Evolutionary conservation across 2,113 vertebrate genomes (phyloP).

Genomic region (Neodon shergylaensis): DNA sequence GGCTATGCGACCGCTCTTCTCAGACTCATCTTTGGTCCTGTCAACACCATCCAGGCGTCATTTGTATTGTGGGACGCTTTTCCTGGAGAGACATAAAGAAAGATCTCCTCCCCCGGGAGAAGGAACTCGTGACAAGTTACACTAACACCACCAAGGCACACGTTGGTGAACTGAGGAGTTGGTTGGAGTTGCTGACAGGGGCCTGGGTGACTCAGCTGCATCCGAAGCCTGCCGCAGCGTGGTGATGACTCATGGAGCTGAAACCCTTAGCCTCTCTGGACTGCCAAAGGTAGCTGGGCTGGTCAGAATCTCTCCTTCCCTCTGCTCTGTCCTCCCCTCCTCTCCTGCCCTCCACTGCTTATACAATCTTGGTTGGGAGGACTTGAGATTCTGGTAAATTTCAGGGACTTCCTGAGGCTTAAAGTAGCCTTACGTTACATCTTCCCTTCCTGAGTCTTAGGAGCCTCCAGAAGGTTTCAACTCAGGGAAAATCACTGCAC

Average conservation of each 20-base stretch:
- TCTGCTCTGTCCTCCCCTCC: neutral
- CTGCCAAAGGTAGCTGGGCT: neutral
- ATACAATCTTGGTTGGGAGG: neutral
- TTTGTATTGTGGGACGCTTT: neutral
- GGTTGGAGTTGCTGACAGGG: too few relatives aligned
- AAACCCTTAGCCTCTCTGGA: neutral
- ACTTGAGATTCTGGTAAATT: neutral
- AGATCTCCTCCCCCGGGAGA: neutral
- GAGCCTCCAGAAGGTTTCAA: neutral
- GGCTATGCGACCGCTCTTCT: neutral
- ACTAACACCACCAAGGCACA: neutral
- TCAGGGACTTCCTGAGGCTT: neutral
- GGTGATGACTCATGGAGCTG: neutral
- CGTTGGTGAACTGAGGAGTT: neutral
- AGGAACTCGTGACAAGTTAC: too few relatives aligned
- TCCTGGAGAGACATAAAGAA: neutral
- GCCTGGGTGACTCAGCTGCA: neutral
- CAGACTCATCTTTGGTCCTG: neutral
- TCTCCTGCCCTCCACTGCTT: neutral
- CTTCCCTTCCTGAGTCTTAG: neutral
- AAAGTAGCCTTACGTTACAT: neutral
- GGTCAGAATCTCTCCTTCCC: neutral
- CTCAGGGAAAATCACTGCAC: too few relatives aligned
- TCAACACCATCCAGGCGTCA: neutral
- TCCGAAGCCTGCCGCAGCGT: neutral